Evolutionary conservation across 1,140 invertebrate genomes (phyloP).

Genomic region (Potamilus streckersoni): DNA sequence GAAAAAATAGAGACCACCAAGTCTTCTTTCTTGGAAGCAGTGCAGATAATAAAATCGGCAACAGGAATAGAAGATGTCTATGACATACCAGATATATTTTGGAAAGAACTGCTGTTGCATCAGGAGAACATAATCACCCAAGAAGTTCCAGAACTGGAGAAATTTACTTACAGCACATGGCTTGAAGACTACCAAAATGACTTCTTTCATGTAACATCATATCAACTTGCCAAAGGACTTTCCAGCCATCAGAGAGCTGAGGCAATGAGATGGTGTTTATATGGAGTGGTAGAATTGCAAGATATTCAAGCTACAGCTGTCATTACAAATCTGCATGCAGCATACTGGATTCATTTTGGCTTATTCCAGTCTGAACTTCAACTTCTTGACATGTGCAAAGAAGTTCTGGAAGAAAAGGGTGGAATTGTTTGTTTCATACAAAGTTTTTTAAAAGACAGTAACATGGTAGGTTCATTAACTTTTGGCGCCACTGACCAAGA

Average conservation of each 20-base stretch:
- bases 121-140: neutral
- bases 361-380: neutral
- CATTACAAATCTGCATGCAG: constrained; percentile 3
- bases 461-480: too few species aligned
- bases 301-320: neutral
- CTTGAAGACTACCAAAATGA: constrained; percentile 14
- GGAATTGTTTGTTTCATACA: neutral
- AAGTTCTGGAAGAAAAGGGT: neutral
- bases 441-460: neutral
- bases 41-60: neutral
- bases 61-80: constrained; percentile 9
- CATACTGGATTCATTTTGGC: constrained; percentile 1
- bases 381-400: constrained; percentile 8
- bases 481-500: too few species aligned
- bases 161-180: neutral
- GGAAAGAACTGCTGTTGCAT: constrained; percentile 2
- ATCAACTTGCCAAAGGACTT: neutral
- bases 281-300: neutral
- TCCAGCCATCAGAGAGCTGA: neutral
- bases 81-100: constrained; percentile 1
- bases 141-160: neutral
- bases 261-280: constrained; percentile 8
- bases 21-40: constrained; percentile 7
- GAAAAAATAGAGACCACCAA: constrained; percentile 16
- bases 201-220: constrained; percentile 22